A percentile compares a stretch with the other conserved stretches of the same genome.
Conservation (phyloP, 2,888 invertebrate species). For the Napeogenes inachia region DNA sequence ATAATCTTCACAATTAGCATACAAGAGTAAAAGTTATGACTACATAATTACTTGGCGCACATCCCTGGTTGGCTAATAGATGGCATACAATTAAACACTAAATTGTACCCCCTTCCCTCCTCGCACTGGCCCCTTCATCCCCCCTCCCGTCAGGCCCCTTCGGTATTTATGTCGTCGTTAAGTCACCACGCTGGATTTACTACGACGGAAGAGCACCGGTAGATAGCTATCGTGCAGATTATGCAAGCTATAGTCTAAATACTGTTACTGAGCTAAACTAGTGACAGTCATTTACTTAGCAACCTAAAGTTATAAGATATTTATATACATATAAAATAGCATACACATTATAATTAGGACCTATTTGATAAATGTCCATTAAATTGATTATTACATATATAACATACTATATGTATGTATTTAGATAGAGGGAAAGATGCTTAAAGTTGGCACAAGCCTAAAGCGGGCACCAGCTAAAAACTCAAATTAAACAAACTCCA, state of each 20-base stretch:
- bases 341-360: too few species aligned
- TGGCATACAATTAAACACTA: conserved; percentile 59
- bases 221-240: conserved; percentile 16
- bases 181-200: conserved; percentile 53
- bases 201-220: conserved; percentile 27
- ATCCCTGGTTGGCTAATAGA: conserved; percentile 48
- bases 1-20: not conserved
- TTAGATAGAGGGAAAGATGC: too few species aligned
- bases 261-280: conserved; percentile 3
- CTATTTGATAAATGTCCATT: too few species aligned
- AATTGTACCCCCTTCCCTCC: conserved; percentile 38
- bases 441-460: too few species aligned
- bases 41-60: conserved; percentile 23
- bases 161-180: conserved; percentile 58
- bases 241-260: conserved; percentile 10
- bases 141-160: conserved; percentile 16
- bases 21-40: conserved; percentile 6
- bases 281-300: conserved; percentile 5
- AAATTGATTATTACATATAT: too few species aligned
- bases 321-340: not conserved
- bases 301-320: not conserved
- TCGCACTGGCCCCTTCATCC: conserved; percentile 9
- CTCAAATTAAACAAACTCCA: too few species aligned
- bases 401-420: too few species aligned
- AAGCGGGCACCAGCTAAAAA: too few species aligned